These are phyloP conservation scores for Caradrina clavipalpis DNA, from an alignment of 2,888 invertebrate species.

Conservation along the genomic window DNA sequence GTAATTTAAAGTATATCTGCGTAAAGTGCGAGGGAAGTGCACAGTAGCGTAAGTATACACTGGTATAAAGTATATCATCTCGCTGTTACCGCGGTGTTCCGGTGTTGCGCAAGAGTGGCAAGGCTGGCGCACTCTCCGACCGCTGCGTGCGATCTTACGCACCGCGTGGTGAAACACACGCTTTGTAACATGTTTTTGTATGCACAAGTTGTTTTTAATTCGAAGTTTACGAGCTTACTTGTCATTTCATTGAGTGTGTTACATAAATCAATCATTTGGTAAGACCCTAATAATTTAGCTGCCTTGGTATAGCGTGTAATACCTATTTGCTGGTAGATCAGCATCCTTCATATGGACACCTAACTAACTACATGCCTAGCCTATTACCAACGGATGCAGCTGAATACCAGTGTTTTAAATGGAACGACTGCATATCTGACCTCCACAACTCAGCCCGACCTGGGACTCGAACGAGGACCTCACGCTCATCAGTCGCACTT, in stretches of 20 bases:
- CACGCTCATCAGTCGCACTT: too few relatives aligned
- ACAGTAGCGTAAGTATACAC: neutral
- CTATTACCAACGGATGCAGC: too few relatives aligned
- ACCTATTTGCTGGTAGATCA: too few relatives aligned
- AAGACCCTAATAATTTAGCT: neutral
- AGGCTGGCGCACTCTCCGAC: conserved; percentile 54
- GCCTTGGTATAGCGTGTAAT: too few relatives aligned
- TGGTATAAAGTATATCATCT: conserved; percentile 37
- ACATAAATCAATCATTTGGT: conserved; percentile 24
- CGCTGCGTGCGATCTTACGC: conserved; percentile 41
- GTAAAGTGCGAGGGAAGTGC: conserved; percentile 15
- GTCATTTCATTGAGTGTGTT: conserved; percentile 20
- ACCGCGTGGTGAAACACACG: conserved; percentile 30
- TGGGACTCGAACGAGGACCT: too few relatives aligned
- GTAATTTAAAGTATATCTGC: neutral
- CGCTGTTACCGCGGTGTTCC: conserved; percentile 38
- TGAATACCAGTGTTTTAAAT: too few relatives aligned
- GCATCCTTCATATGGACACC: too few relatives aligned
- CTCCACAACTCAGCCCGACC: too few relatives aligned
- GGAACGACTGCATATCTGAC: too few relatives aligned
- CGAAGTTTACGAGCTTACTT: conserved; percentile 22
- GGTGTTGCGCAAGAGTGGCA: conserved; percentile 47
- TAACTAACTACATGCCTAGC: too few relatives aligned
- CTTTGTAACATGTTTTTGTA: conserved; percentile 50
- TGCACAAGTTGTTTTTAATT: conserved; percentile 46